These are phyloP conservation scores for Caenorhabditis angaria DNA, from an alignment of 2,888 invertebrate species.

Conservation along the genomic window DNA sequence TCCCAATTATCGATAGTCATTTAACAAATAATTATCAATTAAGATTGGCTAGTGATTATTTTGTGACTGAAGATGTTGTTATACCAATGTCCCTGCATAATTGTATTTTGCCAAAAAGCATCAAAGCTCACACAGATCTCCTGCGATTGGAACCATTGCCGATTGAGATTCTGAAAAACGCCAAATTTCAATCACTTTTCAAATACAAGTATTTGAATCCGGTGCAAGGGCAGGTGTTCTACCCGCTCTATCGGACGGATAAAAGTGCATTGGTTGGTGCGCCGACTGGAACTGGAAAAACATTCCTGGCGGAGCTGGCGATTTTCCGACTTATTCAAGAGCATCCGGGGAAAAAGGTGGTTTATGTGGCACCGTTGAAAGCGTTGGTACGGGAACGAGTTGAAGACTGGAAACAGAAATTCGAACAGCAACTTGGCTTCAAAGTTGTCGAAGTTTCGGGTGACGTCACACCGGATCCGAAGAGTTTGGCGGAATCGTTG, in stretches of 20 bases:
- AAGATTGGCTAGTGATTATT: constrained; percentile 79
- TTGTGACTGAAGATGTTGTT: constrained; percentile 74
- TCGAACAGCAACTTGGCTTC: constrained; percentile 77
- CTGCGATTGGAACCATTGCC: constrained; percentile 90
- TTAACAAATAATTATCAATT: constrained; percentile 87
- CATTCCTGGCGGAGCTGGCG: constrained; percentile 95
- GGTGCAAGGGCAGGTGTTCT: constrained; percentile 85
- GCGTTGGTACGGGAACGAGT: constrained; percentile 95
- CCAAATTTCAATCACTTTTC: constrained; percentile 84
- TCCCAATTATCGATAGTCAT: constrained; percentile 87
- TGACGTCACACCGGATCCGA: constrained; percentile 86
- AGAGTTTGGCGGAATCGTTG: constrained; percentile 84
- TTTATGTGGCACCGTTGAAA: constrained; percentile 97
- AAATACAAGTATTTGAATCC: constrained; percentile 95
- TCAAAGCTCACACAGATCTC: constrained; percentile 93
- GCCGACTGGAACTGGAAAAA: constrained; percentile 96
- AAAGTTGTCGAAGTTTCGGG: constrained; percentile 93
- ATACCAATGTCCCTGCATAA: constrained; percentile 81
- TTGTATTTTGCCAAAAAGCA: constrained; percentile 87
- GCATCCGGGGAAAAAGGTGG: constrained; percentile 74
- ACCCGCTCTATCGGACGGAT: constrained; percentile 92
- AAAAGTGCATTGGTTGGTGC: constrained; percentile 91
- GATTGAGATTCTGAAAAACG: constrained; percentile 83
- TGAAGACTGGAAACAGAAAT: constrained; percentile 88
- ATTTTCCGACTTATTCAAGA: constrained; percentile 78